Evolutionary conservation across 2,113 vertebrate genomes (phyloP).

Genomic region (Tyrannus savana): DNA sequence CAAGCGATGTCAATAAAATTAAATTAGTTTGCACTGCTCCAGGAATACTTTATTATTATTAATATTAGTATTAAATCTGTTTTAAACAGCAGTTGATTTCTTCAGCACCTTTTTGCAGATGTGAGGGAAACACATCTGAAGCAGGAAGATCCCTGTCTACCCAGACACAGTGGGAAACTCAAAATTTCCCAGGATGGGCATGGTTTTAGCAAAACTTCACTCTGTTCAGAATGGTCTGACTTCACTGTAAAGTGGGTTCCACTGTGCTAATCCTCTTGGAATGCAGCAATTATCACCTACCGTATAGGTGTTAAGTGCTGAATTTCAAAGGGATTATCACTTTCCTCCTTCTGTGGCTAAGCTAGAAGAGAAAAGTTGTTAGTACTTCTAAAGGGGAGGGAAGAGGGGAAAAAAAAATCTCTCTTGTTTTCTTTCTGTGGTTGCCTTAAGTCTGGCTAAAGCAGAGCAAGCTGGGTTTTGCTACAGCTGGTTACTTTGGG

Average conservation of each 20-base stretch:
- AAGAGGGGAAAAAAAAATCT: not conserved
- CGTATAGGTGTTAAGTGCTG: slow-evolving; percentile 72
- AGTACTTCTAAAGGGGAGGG: slow-evolving; percentile 36
- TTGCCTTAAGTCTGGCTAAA: not conserved
- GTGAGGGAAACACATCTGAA: not conserved
- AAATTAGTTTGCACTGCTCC: not conserved
- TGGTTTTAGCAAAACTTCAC: slow-evolving; percentile 51
- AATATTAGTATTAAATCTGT: not conserved
- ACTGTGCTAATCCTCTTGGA: slow-evolving; percentile 67
- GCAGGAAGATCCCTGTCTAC: not conserved
- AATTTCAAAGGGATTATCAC: slow-evolving; percentile 74
- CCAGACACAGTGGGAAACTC: not conserved
- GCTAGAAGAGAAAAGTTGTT: slow-evolving; percentile 58
- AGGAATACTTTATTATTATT: not conserved
- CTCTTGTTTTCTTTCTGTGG: not conserved
- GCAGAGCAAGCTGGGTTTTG: not conserved
- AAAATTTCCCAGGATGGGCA: slow-evolving; percentile 21
- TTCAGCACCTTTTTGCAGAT: not conserved
- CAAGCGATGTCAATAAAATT: not conserved
- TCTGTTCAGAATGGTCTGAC: slow-evolving; percentile 32
- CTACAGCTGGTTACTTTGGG: slow-evolving; percentile 8
- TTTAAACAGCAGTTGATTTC: not conserved
- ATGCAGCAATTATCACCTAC: slow-evolving; percentile 73
- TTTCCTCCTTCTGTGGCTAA: slow-evolving; percentile 56
- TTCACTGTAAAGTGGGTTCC: slow-evolving; percentile 60